phyloP scores from a whole-genome alignment of 2,888 invertebrate species.

The Pyralis farinalis region DNA sequence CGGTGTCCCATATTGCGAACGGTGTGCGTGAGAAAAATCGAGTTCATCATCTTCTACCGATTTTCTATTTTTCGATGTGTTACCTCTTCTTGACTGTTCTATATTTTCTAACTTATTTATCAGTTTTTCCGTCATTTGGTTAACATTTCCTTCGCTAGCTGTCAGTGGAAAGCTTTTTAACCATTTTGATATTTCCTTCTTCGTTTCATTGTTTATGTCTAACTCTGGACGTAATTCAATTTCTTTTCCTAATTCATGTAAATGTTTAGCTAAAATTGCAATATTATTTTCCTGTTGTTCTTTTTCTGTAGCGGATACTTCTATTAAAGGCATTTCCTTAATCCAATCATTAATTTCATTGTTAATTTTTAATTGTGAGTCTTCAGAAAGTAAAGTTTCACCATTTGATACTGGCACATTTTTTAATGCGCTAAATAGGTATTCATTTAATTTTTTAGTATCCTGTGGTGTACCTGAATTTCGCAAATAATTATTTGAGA shows the following conservation, averaged over 20 bases:
- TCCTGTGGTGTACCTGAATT: conserved; percentile 32
- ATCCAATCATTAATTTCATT: conserved; percentile 41
- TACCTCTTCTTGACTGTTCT: background rate
- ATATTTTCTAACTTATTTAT: conserved; percentile 25
- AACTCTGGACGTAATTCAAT: conserved; percentile 19
- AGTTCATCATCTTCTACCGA: conserved; percentile 6
- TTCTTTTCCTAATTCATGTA: conserved; percentile 41
- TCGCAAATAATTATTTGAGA: conserved; percentile 42
- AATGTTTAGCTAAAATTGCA: conserved; percentile 33
- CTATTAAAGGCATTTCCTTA: conserved; percentile 32
- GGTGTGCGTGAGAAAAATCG: background rate
- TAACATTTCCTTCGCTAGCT: conserved; percentile 17
- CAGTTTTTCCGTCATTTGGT: conserved; percentile 25
- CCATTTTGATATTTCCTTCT: conserved; percentile 36
- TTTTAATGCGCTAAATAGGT: conserved; percentile 39
- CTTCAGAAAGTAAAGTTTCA: conserved; percentile 36
- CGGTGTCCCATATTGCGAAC: background rate
- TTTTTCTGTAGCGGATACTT: conserved; percentile 23
- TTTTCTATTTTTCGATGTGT: conserved; percentile 17
- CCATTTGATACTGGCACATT: conserved; percentile 38
- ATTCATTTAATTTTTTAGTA: conserved; percentile 30
- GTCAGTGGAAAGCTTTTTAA: conserved; percentile 34
- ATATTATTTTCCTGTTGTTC: conserved; percentile 32
- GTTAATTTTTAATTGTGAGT: conserved; percentile 40
- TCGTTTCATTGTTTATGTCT: conserved; percentile 24